Evolutionary conservation across 2,113 vertebrate species (phyloP), one percentile per base, ranked within the genome.

Genomic region (Amazona guildingii): DNA sequence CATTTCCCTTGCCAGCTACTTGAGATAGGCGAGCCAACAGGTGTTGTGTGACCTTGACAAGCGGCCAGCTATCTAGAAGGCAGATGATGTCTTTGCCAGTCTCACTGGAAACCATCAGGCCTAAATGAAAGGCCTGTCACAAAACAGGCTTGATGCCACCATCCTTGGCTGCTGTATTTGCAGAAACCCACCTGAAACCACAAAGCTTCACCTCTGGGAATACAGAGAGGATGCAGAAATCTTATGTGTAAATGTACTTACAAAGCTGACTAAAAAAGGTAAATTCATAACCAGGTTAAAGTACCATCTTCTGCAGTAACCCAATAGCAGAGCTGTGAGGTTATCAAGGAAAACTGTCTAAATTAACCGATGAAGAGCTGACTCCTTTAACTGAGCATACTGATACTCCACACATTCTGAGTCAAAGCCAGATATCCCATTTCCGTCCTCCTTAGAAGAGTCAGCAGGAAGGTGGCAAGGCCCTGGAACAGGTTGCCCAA

Each of bases 61-160:
- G 75, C 1, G 33, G 79, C 64, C 87, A 91, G 86, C 92, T 77
- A 63, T 84, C 54, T 78, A 61, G 78, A 91, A 94, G 61, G 88
- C 90, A 68, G 84, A 67, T 43, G 78, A 87, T 23, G 17, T 37
- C 91, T 80, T 44, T 79, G 96, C 94, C 97, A 95, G 91, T 73
- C 68, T 75, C 35, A 78, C 86, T 76, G 92, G 79, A 96, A 95
- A 88, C 54, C 87, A 51, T 59, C 70, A 64, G 37, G 82, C 54
- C 92, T 95, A 83, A 90, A 82, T 70, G 73, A 92, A 96, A 92
- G 69, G 69, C 87, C 77, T 92, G 75, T 88, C 92, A 94, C 80
- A 80, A 81, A 95, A 82, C 0, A 64, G 95, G 91, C 87, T 67
- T 25, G 59, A 46, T 74, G 84, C 76, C 94, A 95, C 20, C 54